Conservation (phyloP, 2,797 vertebrate species). For the Momotus momota region DNA sequence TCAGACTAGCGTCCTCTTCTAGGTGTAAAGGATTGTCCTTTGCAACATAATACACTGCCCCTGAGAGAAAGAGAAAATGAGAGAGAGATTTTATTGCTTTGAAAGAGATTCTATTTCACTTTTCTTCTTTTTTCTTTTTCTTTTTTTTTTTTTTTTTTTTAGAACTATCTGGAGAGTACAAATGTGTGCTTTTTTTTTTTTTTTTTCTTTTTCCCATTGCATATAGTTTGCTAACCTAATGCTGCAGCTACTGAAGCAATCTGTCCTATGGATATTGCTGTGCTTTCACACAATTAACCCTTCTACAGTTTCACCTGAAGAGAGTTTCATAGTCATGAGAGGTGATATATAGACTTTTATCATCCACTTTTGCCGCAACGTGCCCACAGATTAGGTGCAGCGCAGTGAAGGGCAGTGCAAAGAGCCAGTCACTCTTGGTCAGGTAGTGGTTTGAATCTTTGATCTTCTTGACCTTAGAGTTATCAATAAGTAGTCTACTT, state of each 20-base stretch:
- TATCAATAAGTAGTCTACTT: not conserved
- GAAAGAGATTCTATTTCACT: not conserved
- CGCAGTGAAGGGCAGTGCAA: not conserved
- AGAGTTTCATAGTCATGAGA: not conserved
- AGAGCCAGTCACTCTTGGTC: not conserved
- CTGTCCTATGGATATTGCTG: not conserved
- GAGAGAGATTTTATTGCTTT: not conserved
- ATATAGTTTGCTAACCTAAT: not conserved
- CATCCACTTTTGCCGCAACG: slow-evolving; percentile 24
- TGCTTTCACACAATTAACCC: not conserved
- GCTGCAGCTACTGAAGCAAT: not conserved
- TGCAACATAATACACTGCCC: slow-evolving; percentile 20
- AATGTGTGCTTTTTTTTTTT: not conserved
- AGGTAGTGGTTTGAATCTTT: not conserved
- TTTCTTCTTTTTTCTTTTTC: rapidly evolving
- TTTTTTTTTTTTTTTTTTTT: too few relatives aligned
- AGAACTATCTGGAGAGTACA: not conserved
- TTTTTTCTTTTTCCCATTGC: not conserved
- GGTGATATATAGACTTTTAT: slow-evolving; percentile 12
- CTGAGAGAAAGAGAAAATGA: not conserved
- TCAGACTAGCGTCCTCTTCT: slow-evolving; percentile 18
- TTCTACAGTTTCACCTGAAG: slow-evolving; percentile 47
- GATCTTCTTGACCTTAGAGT: not conserved
- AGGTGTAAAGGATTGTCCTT: slow-evolving; percentile 35
- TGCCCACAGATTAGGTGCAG: slow-evolving; percentile 24